Conservation (phyloP, 2,888 invertebrate genomes). For the Microctonus hyperodae region DNA sequence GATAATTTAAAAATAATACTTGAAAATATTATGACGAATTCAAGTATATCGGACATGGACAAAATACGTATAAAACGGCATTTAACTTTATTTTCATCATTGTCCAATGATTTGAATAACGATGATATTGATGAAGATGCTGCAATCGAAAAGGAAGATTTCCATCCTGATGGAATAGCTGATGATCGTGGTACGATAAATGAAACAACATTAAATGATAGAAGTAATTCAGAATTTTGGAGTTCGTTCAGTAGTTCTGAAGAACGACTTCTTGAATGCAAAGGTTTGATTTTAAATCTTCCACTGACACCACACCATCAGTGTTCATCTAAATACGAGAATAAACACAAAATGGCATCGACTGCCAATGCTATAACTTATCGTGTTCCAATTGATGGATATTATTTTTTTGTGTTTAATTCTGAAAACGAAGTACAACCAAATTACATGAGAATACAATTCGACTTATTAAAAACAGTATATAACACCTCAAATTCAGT, state of each 20-base stretch:
- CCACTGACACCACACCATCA: conserved; percentile 72
- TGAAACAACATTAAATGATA: conserved; percentile 73
- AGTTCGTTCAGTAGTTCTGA: conserved; percentile 84
- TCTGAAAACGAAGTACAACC: conserved; percentile 80
- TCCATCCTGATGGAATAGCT: conserved; percentile 71
- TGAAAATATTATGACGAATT: conserved; percentile 65
- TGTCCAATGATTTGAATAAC: conserved; percentile 66
- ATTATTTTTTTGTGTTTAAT: conserved; percentile 84
- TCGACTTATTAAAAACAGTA: conserved; percentile 74
- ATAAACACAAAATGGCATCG: conserved; percentile 64
- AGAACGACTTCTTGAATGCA: conserved; percentile 77
- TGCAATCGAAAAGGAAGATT: conserved; percentile 68
- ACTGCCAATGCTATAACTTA: conserved; percentile 72
- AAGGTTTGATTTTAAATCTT: conserved; percentile 75
- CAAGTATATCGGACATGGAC: conserved; percentile 46
- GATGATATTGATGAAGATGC: conserved; percentile 69
- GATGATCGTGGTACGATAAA: conserved; percentile 71
- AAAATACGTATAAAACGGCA: conserved; percentile 64
- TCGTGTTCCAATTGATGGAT: conserved; percentile 76
- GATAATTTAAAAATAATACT: conserved; percentile 41
- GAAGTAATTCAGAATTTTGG: conserved; percentile 81
- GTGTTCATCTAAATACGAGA: conserved; percentile 65
- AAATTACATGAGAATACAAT: conserved; percentile 74
- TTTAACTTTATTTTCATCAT: conserved; percentile 65
- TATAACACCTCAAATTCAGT: conserved; percentile 73